Percentiles rank a stretch among this genome's conserved stretches.
Conservation (phyloP, 2,113 vertebrate genomes). For the Cacatua alba region DNA sequence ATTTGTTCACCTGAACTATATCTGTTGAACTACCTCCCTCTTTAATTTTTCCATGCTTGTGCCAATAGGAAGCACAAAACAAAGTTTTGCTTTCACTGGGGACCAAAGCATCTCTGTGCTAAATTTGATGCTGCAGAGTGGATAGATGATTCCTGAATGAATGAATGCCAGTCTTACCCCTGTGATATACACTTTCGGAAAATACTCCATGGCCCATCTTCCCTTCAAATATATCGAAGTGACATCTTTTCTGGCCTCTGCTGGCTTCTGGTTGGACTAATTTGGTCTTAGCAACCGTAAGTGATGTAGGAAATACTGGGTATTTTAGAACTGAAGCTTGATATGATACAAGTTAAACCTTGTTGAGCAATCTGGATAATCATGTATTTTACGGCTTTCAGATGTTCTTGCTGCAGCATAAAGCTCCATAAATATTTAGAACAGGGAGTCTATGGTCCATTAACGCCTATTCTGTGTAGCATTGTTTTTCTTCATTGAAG, state of each 20-base stretch:
- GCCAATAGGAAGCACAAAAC: not conserved
- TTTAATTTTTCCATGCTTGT: not conserved
- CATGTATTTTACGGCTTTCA: constrained; percentile 41
- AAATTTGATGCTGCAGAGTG: not conserved
- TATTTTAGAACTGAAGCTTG: constrained; percentile 30
- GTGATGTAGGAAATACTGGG: not conserved
- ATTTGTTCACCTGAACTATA: not conserved
- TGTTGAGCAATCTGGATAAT: constrained; percentile 41
- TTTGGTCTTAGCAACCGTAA: not conserved
- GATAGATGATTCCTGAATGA: not conserved
- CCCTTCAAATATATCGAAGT: constrained; percentile 4
- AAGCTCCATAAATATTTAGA: constrained; percentile 67
- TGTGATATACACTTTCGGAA: not conserved
- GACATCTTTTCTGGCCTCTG: not conserved
- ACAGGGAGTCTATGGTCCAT: not conserved
- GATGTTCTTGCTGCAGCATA: not conserved
- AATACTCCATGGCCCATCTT: not conserved
- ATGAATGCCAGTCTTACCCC: not conserved
- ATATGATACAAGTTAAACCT: constrained; percentile 24
- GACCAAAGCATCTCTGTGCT: not conserved
- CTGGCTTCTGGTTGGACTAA: constrained; percentile 13
- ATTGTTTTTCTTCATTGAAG: constrained; percentile 28
- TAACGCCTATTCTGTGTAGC: constrained; percentile 27
- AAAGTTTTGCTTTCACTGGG: not conserved
- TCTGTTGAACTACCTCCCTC: not conserved